Base-by-base conservation (phyloP, 2,888 invertebrate genomes). In the Plebejus argus region DNA sequence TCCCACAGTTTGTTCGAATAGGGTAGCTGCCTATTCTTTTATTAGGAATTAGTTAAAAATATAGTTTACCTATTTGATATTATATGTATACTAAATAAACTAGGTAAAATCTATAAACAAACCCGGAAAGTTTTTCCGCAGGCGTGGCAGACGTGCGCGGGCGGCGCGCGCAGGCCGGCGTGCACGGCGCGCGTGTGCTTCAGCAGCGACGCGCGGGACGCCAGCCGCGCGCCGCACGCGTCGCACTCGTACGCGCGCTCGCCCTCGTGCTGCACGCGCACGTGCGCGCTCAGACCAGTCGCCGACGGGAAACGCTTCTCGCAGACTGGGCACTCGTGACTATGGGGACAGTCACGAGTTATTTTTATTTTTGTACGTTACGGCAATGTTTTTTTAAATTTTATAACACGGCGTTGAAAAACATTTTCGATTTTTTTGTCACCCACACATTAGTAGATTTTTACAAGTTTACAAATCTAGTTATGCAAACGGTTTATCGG, bases 111-210 rank as follows among this genome's bases (percentile, higher is more conserved):
- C n/a, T n/a, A 35, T 18, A 72, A 12, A 76, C 87, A 81, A 53
- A 90, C 93, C 82, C 89, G 80, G 84, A 93, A 93, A 3, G 89
- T 89, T 80, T 89, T 88, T 28, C 92, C 92, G 85, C 92, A 92
- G 0, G 90, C 86, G 82, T 92, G 87, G 81, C 93, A 93, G 12
- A 91, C 89, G 83, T 91, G 91, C 0, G 82, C 45, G 1, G 86
- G 82, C 79, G 87, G 85, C 74, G 90, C 84, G 18, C 86, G 81
- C 6, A 76, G 76, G 0, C 86, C 88, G 6, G 79, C 80, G 86
- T 93, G 92, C 81, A 89, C 89, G 70, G 81, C 79, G 76, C 82
- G 83, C 78, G 82, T 78, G 86, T 93, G 93, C 82, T 91, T 92
- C 80, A 80, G 77, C 12, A 92, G 88, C 12, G 89, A 87, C 33